Base-by-base conservation (phyloP, 2,797 vertebrate genomes). In the Onychomys torridus region DNA sequence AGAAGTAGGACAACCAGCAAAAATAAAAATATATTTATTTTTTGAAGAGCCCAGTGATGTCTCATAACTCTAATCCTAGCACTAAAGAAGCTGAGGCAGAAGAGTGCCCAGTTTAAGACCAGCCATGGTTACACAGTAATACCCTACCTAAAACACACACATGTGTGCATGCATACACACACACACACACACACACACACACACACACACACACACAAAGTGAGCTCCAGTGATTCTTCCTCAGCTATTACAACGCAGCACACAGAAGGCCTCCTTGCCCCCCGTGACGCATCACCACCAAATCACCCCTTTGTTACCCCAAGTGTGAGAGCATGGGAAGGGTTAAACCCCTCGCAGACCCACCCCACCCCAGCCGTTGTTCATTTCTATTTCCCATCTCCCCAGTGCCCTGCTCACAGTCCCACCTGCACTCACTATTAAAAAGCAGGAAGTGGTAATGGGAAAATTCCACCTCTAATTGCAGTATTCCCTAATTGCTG, bases 401-500 rank as follows among this genome's bases (percentile, higher is more conserved):
- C 90, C 94, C 34, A 4, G 67, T 13, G 63, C 57, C 21, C 4
- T 5, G 16, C 81, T 34, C 40, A 40, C 3, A 67, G 76, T 59
- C 34, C 61, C 73, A 77, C 71, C 93, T 59, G 90, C 37, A 49
- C 81, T 81, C 3, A 13, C 16, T 63, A 90, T 84, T 71, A 85
- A 90, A 83, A 92, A 14, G 76, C 55, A 32, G 6, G 55, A 46
- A 84, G 32, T 16, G 65, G 77, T 43, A 49, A 85, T 12, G 89
- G 89, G 71, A 67, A 73, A 91, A 40, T 82, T 78, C 90, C 6
- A 0, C 37, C 89, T 67, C 93, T 94, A 46, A 94, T 27, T 84
- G 91, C 57, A 49, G 63, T 75, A 61, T 57, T 77, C 71, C 87
- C 96, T 96, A 94, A 97, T 27, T 89, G 81, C 90, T 16, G 71